Conservation (phyloP, 2,888 invertebrate genomes). For the Fabriciana adippe region DNA sequence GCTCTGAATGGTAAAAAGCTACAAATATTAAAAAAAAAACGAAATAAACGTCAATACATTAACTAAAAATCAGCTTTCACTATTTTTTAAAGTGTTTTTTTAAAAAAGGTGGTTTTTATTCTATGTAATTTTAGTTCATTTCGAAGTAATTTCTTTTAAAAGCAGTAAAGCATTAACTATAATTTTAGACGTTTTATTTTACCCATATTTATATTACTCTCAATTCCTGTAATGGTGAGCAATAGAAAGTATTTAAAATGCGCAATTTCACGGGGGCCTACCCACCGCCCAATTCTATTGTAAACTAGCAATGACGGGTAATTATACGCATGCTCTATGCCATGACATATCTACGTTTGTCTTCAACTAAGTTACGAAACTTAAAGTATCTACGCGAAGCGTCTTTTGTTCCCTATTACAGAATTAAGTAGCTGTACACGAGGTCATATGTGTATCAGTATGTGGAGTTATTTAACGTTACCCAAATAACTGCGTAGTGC, state of each 20-base stretch:
- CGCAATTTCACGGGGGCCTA: constrained; percentile 75
- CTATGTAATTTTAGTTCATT: too few species aligned
- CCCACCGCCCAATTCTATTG: constrained; percentile 78
- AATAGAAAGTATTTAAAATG: constrained; percentile 77
- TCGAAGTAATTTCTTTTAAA: too few species aligned
- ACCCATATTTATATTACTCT: constrained; percentile 5
- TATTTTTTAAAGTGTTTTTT: too few species aligned
- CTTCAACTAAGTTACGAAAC: constrained; percentile 33
- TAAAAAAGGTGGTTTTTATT: too few species aligned
- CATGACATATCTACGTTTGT: constrained; percentile 46
- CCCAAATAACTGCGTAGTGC: too few species aligned
- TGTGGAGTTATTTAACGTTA: neutral
- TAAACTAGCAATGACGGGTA: constrained; percentile 65
- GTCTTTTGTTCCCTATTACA: constrained; percentile 6
- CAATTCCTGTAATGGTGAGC: constrained; percentile 35
- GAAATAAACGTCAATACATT: too few species aligned
- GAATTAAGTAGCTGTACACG: neutral
- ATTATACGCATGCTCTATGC: constrained; percentile 57
- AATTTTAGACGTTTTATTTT: neutral
- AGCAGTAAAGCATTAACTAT: too few species aligned
- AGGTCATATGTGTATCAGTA: neutral
- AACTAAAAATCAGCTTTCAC: too few species aligned
- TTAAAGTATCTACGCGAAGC: neutral
- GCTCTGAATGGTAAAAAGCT: too few species aligned
- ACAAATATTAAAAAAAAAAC: too few species aligned